Percentiles rank a stretch among this genome's conserved stretches.
These are phyloP conservation scores for Labia minor DNA, from an alignment of 2,888 invertebrate genomes.

Conservation along the genomic window DNA sequence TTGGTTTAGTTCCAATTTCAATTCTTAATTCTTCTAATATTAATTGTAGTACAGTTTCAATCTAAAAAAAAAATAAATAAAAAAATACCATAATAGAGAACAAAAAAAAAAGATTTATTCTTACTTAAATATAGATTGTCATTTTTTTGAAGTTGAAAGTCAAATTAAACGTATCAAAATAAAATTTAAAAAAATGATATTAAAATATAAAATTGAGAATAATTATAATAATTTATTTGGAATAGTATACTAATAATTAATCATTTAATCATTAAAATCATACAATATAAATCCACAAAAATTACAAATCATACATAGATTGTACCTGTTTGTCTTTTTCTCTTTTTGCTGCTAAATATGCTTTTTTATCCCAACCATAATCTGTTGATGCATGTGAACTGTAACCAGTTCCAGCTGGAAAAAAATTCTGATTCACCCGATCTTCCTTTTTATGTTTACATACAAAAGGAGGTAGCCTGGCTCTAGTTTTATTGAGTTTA, in stretches of 20 bases:
- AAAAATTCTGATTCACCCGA: conserved; percentile 15
- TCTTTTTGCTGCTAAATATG: conserved; percentile 33
- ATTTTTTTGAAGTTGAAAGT: too few relatives aligned
- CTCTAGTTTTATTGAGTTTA: too few relatives aligned
- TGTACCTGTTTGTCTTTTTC: conserved; percentile 31
- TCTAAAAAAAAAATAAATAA: not conserved
- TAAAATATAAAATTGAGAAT: too few relatives aligned
- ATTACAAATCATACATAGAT: conserved; percentile 24
- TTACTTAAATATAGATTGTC: too few relatives aligned
- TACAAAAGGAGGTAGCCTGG: too few relatives aligned
- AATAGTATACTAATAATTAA: too few relatives aligned
- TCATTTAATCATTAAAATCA: too few relatives aligned
- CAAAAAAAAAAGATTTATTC: too few relatives aligned
- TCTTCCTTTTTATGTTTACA: not conserved
- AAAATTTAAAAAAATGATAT: too few relatives aligned
- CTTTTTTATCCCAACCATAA: conserved; percentile 33
- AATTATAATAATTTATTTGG: too few relatives aligned
- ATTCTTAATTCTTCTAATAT: not conserved
- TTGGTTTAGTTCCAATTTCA: conserved; percentile 3
- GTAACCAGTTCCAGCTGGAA: conserved; percentile 25
- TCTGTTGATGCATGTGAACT: conserved; percentile 20
- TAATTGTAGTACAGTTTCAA: not conserved
- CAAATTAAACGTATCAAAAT: too few relatives aligned
- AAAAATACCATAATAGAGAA: too few relatives aligned
- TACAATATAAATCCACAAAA: conserved; percentile 25